Base-by-base conservation (phyloP, 92 coral and sea anemone species). In the Actinostola sp. region DNA sequence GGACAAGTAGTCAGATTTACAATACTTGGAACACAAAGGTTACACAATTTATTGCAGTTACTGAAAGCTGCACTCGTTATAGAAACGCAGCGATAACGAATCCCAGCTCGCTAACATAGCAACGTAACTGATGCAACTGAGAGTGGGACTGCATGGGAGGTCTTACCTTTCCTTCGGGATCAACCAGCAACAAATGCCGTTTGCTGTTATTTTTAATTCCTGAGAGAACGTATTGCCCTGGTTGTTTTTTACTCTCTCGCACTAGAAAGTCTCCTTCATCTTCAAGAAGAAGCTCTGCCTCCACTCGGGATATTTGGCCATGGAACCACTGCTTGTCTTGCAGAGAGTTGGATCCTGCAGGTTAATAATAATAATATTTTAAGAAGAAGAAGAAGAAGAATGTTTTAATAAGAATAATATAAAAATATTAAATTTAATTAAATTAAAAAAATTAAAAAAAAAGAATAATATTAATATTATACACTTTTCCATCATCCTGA, bases 231-330 rank as follows among this genome's bases (percentile, higher is more conserved):
- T 88, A 94, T 69, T 94, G 98, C 16, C 97, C 98, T 11, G 98
- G 92, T 24, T 94, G 92, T 24, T 85, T 88, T 30, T 87, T 91
- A 63, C 98, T 94, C 65, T 94, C 98, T 39, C 98, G 87, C 29
- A 94, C 97, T 59, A 94, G 77, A 70, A 94, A 94, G 67, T 91
- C 97, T 1, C 98, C 98, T 63, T 94, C 98, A 36, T 87, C 92
- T 67, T 87, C 90, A 6, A 94, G 77, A 16, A 94, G 84, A 3
- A 82, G 75, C 75, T 94, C 98, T 1, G 98, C 97, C 36, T 91
- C 98, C 0, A 75, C 94, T 44, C 97, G 81, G 42, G 97, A 66
- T 72, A 94, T 91, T 27, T 72, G 76, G 20, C 98, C 97, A 58
- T 91, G 97, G 75, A 88, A 93, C 98, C 98, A 93, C 48, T 76